Conservation (phyloP, 2,888 invertebrate species). For the Liopterus haemorrhoidalis region DNA sequence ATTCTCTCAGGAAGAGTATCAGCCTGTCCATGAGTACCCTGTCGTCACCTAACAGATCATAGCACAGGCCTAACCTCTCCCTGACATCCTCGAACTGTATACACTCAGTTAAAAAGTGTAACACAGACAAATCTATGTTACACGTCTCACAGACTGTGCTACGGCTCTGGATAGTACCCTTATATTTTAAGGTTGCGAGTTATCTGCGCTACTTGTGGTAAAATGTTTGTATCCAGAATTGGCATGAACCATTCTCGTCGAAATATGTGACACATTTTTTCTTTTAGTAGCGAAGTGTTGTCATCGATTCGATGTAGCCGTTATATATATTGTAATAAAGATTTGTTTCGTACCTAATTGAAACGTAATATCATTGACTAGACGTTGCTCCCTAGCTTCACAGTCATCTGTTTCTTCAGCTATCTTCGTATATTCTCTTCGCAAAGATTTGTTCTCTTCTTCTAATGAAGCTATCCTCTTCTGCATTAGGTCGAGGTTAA, state of each 20-base stretch:
- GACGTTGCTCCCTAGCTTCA: constrained; percentile 82
- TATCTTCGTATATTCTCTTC: constrained; percentile 73
- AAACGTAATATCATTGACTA: constrained; percentile 79
- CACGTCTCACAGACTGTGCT: too few relatives aligned
- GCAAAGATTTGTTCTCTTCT: constrained; percentile 81
- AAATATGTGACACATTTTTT: background rate
- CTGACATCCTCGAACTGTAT: too few relatives aligned
- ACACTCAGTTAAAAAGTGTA: too few relatives aligned
- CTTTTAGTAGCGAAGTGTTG: too few relatives aligned
- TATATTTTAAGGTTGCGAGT: background rate
- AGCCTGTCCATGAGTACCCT: too few relatives aligned
- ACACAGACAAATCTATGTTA: too few relatives aligned
- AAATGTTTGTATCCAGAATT: background rate
- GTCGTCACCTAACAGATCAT: too few relatives aligned
- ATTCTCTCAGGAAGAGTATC: too few relatives aligned
- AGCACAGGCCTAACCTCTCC: too few relatives aligned
- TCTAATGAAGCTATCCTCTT: constrained; percentile 72
- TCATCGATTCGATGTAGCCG: too few relatives aligned
- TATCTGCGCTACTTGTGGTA: background rate
- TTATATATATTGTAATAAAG: background rate
- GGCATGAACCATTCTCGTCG: too few relatives aligned
- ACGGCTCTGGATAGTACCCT: too few relatives aligned
- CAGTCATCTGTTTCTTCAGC: constrained; percentile 76
- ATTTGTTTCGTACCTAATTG: constrained; percentile 63
- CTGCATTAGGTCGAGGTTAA: constrained; percentile 76